phyloP scores from a whole-genome alignment of 2,797 vertebrate species.

The Pipistrellus pygmaeus region DNA sequence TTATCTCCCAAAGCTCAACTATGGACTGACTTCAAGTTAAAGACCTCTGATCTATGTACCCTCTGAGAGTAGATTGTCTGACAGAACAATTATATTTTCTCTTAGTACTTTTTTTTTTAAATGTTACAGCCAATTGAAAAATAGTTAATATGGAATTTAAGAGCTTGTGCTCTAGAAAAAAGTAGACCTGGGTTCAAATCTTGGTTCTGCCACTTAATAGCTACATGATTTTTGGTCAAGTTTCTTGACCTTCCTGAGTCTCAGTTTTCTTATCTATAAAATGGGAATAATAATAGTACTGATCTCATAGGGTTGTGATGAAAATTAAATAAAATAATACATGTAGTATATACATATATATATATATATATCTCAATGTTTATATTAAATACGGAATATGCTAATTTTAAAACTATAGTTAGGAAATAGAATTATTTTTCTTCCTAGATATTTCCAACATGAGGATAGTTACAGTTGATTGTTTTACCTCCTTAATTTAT shows the following conservation, averaged over 20 bases:
- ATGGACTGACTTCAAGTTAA: slow-evolving; percentile 18
- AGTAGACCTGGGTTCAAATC: not conserved
- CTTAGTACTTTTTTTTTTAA: not conserved
- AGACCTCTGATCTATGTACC: not conserved
- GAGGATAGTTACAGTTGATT: slow-evolving; percentile 15
- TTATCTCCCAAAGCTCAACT: not conserved
- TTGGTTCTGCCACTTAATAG: slow-evolving; percentile 1
- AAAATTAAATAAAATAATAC: slow-evolving; percentile 62
- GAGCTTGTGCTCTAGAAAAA: not conserved
- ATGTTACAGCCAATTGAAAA: not conserved
- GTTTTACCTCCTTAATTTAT: slow-evolving; percentile 8
- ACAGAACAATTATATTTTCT: not conserved
- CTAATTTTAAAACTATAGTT: slow-evolving; percentile 31
- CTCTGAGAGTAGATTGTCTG: not conserved
- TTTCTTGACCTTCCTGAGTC: slow-evolving; percentile 5
- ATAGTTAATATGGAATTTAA: not conserved
- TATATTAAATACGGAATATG: not conserved
- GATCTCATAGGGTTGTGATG: not conserved
- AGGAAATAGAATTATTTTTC: slow-evolving; percentile 60
- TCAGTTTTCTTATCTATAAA: slow-evolving; percentile 52
- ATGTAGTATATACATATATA: not conserved
- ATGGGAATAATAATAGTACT: not conserved
- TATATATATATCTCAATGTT: not conserved
- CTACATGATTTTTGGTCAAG: not conserved
- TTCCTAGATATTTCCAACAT: slow-evolving; percentile 35